Percentiles rank a stretch among this genome's conserved stretches.
These are phyloP conservation scores for Neoseiulus cucumeris DNA, from an alignment of 1,140 invertebrate genomes.

Conservation along the genomic window DNA sequence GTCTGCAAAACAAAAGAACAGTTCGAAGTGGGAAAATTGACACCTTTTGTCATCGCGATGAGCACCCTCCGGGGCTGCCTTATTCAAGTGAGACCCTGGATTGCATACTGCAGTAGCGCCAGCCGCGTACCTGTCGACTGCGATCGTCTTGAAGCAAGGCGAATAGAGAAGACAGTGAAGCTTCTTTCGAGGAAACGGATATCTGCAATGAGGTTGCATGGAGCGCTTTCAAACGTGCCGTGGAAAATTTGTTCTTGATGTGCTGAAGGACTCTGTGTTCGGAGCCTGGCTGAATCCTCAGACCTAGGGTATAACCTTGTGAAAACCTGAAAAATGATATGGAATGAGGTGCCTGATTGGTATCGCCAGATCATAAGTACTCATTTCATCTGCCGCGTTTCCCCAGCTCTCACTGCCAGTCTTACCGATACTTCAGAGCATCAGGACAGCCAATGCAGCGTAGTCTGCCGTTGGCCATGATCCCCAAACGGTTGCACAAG, in stretches of 20 bases:
- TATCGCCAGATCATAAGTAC: no score
- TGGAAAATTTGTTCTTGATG: not conserved
- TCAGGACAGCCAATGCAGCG: constrained; percentile 31
- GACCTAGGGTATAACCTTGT: not conserved
- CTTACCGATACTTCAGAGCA: constrained; percentile 29
- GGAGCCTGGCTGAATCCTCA: not conserved
- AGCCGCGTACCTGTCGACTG: not conserved
- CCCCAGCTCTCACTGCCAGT: no score
- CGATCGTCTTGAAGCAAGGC: not conserved
- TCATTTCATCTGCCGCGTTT: no score
- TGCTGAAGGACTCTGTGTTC: not conserved
- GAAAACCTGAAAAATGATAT: not conserved
- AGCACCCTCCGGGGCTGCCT: no score
- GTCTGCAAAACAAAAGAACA: not conserved
- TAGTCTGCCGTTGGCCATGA: constrained; percentile 31
- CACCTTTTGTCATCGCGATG: no score
- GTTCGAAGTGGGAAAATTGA: no score
- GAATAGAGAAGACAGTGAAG: not conserved
- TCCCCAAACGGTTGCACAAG: constrained; percentile 22
- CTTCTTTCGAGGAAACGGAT: constrained; percentile 1
- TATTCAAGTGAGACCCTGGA: no score
- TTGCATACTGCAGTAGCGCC: no score
- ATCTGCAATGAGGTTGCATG: constrained; percentile 4
- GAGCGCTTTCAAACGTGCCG: not conserved
- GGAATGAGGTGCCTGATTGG: no score